Evolutionary conservation across 2,888 invertebrate species (phyloP), one percentile per base, ranked within the genome.

Genomic region (Trisateles emortualis): DNA sequence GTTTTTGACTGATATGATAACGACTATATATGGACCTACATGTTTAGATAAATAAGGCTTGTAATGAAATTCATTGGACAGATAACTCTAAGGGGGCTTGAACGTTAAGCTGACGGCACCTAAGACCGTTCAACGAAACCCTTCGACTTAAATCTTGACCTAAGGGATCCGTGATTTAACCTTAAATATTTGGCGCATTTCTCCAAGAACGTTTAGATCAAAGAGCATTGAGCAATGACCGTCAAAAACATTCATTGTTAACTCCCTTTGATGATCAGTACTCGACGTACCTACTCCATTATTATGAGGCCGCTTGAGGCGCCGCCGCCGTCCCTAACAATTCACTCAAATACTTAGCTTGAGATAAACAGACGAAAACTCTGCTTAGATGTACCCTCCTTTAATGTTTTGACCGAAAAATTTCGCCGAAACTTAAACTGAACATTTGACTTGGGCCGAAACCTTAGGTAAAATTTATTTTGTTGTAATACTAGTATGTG

Each of bases 181-280:
- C 74, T 79, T 68, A 85, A 84, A 85, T 75, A 81, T 84, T 84
- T 80, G 72, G 67, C 71, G 68, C 75, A 69, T 76, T 79, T 76
- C 64, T 72, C 72, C 65, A 59, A 62, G 44, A 64, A 65, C 72
- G 70, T 65, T 67, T 62, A 76, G 81, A 83, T 87, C 86, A 87
- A 87, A 87, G 84, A 68, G 71, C 76, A 72, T 74, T 68, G 72
- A 71, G 71, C 72, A 76, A 79, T 85, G 80, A 81, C 82, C 83
- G 79, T 80, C 81, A 76, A 79, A 80, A 83, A 76, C 81, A 81
- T 79, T 83, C 76, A 74, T 79, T 77, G 79, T 81, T 78, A 78
- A 78, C 75, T 79, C 76, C 76, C 83, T 86, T 86, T 87, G 84
- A 83, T 79, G 79, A 78, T 81, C 76, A 72, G 72, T 72, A 61